Percentiles rank a stretch among this genome's conserved stretches.
Conservation (phyloP, 2,113 vertebrate species). For the Archilochus colubris region DNA sequence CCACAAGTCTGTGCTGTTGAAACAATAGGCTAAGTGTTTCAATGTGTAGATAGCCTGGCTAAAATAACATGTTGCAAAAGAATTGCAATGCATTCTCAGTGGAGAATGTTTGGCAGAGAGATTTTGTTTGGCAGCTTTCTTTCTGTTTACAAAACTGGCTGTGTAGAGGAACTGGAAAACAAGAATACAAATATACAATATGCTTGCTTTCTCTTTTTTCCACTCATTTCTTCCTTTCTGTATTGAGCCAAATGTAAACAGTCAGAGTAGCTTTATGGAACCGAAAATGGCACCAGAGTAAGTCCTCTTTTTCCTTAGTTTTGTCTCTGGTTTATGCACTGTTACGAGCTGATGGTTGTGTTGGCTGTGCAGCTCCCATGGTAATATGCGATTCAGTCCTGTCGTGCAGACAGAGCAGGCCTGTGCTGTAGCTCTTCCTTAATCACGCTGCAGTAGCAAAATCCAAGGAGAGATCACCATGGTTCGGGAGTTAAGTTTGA, state of each 20-base stretch:
- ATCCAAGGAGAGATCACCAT: background rate
- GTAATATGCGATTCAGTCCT: background rate
- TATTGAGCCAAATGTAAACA: background rate
- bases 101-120: background rate
- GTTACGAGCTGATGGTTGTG: background rate
- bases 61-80: background rate
- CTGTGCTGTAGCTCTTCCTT: background rate
- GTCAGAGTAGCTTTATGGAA: background rate
- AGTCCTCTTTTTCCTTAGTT: background rate
- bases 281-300: background rate
- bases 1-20: slow-evolving; percentile 4
- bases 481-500: background rate
- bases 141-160: background rate
- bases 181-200: background rate
- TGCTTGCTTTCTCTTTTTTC: background rate
- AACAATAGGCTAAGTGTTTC: slow-evolving; percentile 68
- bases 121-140: background rate
- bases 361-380: background rate
- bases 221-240: background rate
- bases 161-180: background rate
- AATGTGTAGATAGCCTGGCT: slow-evolving; percentile 12
- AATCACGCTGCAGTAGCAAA: background rate
- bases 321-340: background rate
- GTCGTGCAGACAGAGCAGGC: background rate
- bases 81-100: background rate